Conservation (phyloP, 1,140 invertebrate genomes). For the Drosophila takahashii region DNA sequence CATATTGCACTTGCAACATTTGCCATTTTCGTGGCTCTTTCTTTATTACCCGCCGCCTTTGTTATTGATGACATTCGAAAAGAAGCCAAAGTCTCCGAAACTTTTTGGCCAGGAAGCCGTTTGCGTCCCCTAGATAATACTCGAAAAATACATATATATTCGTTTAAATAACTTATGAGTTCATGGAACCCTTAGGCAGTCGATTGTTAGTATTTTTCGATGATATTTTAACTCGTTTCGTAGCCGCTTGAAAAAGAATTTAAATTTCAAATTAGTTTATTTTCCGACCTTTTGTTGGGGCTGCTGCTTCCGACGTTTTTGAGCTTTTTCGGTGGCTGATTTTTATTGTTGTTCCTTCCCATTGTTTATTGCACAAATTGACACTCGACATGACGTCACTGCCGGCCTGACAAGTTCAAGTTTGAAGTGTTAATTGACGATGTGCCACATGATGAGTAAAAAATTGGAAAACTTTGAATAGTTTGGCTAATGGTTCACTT, state of each 20-base stretch:
- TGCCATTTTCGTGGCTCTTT: slow-evolving; percentile 36
- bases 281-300: slow-evolving; percentile 42
- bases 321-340: slow-evolving; percentile 60
- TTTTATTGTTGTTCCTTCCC: slow-evolving; percentile 68
- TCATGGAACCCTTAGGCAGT: slow-evolving; percentile 34
- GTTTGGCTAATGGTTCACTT: slow-evolving; percentile 2
- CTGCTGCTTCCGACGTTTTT: slow-evolving; percentile 51
- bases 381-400: slow-evolving; percentile 56
- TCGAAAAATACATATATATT: slow-evolving; percentile 3
- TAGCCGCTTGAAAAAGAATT: slow-evolving; percentile 45
- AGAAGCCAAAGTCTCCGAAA: slow-evolving; percentile 43
- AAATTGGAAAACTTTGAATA: slow-evolving; percentile 20
- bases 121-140: slow-evolving; percentile 30
- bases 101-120: slow-evolving; percentile 41
- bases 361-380: slow-evolving; percentile 73
- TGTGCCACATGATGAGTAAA: slow-evolving; percentile 49
- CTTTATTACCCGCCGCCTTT: slow-evolving; percentile 30
- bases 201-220: slow-evolving; percentile 23
- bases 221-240: slow-evolving; percentile 34
- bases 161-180: slow-evolving; percentile 39
- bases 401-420: slow-evolving; percentile 63
- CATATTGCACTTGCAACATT: slow-evolving; percentile 38
- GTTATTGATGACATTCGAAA: slow-evolving; percentile 55
- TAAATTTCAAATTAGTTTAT: slow-evolving; percentile 61
- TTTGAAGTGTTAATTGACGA: slow-evolving; percentile 65